Conservation (phyloP, 1,140 invertebrate genomes). For the Octopus bimaculoides region DNA sequence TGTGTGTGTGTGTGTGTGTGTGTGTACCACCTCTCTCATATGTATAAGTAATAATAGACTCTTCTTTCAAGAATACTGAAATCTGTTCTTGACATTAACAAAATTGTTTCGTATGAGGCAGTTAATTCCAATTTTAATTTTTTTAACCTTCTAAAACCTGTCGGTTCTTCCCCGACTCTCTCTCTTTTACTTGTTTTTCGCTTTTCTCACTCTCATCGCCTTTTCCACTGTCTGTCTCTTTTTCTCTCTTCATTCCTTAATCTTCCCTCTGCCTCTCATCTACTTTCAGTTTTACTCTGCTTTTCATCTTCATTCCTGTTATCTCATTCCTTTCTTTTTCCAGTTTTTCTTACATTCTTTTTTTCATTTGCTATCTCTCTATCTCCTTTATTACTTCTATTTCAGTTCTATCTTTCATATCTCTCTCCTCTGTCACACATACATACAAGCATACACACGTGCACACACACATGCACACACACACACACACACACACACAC, state of each 20-base stretch:
- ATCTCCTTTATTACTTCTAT: neutral
- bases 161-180: neutral
- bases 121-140: too few relatives aligned
- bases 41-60: too few relatives aligned
- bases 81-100: too few relatives aligned
- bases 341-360: neutral
- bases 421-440: neutral
- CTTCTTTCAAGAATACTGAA: too few relatives aligned
- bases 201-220: neutral
- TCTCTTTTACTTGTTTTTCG: neutral
- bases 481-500: neutral
- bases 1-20: too few relatives aligned
- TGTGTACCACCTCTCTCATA: too few relatives aligned
- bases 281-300: neutral
- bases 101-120: too few relatives aligned
- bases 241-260: neutral
- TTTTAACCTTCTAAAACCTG: too few relatives aligned
- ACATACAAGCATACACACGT: too few relatives aligned
- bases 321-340: neutral
- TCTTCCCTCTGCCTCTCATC: neutral
- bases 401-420: neutral
- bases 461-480: neutral
- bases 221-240: neutral
- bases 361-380: neutral
- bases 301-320: neutral